Conservation (phyloP, 2,888 invertebrate species). For the Pyrgus malvae region DNA sequence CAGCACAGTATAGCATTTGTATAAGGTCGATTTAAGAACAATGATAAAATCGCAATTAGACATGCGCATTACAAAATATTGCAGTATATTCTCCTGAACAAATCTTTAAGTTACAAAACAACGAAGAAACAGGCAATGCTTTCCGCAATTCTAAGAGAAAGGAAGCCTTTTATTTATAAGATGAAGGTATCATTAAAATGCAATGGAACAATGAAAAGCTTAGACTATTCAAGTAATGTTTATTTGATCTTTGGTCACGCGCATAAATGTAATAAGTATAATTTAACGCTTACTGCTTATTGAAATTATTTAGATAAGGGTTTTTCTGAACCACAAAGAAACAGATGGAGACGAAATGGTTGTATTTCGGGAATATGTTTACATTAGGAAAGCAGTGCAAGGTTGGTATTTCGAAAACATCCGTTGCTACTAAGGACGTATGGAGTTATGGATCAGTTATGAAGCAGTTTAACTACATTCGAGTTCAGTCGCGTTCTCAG, state of each 20-base stretch:
- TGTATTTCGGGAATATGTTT: constrained; percentile 30
- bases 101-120: constrained; percentile 3
- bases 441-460: constrained; percentile 11
- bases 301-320: neutral
- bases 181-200: constrained; percentile 19
- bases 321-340: neutral
- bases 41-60: neutral
- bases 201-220: constrained; percentile 5
- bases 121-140: constrained; percentile 3
- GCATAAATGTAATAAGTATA: constrained; percentile 11
- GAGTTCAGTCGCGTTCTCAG: neutral
- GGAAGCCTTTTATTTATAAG: constrained; percentile 16
- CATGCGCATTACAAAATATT: too few relatives aligned
- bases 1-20: too few relatives aligned
- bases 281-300: neutral
- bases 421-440: constrained; percentile 1
- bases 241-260: constrained; percentile 15
- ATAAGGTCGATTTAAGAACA: neutral
- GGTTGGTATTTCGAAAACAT: constrained; percentile 29
- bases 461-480: constrained; percentile 3
- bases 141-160: constrained; percentile 19
- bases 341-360: constrained; percentile 17
- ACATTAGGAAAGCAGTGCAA: constrained; percentile 26
- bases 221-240: constrained; percentile 6
- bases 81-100: neutral